These are phyloP conservation scores for Salvelinus alpinus DNA, from an alignment of 2,113 vertebrate genomes.

Conservation along the genomic window DNA sequence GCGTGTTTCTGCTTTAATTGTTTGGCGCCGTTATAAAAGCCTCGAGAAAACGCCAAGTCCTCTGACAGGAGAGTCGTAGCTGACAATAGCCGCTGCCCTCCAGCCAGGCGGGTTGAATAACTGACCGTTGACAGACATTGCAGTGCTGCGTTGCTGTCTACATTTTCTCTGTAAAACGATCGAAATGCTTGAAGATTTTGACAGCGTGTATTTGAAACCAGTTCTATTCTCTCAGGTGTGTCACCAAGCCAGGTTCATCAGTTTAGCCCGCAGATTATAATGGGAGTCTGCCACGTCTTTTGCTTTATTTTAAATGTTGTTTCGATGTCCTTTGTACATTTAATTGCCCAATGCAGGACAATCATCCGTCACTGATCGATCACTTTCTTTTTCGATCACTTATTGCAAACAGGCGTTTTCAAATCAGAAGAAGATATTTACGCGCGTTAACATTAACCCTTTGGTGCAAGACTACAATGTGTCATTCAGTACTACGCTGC, in stretches of 20 bases:
- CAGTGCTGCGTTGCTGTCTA: background rate
- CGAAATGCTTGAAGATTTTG: no score
- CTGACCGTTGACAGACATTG: background rate
- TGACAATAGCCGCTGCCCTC: conserved; percentile 50
- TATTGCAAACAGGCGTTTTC: conserved; percentile 44
- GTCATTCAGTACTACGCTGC: background rate
- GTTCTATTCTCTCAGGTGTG: background rate
- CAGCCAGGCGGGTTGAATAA: background rate
- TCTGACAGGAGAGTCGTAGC: conserved; percentile 43
- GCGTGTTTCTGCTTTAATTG: background rate
- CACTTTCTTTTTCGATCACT: conserved; percentile 36
- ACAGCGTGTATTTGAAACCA: no score
- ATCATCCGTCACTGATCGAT: conserved; percentile 1
- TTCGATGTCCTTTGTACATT: background rate
- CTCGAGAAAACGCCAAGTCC: no score
- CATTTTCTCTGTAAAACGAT: no score
- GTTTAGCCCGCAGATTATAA: conserved; percentile 16
- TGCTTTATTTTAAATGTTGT: background rate
- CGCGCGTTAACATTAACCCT: conserved; percentile 78
- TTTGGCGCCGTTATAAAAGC: no score
- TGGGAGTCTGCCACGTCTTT: conserved; percentile 12
- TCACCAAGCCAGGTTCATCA: background rate
- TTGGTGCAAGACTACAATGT: conserved; percentile 33
- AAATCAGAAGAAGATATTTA: conserved; percentile 64
- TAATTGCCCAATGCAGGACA: background rate